Base-by-base conservation (phyloP, 2,797 vertebrate genomes). In the Schizopygopsis pylzovi region DNA sequence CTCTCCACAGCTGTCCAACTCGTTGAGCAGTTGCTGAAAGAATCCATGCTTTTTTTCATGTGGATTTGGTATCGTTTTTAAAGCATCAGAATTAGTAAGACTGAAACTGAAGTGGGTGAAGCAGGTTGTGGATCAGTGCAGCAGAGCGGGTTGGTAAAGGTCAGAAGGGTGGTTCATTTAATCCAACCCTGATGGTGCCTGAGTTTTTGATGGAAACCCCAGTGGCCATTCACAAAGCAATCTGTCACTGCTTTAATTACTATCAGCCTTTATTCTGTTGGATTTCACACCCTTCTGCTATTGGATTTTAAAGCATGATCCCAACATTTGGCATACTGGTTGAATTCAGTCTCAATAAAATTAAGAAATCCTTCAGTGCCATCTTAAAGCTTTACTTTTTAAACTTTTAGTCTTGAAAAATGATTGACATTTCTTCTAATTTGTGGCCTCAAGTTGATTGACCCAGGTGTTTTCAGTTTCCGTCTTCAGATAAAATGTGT, bases 161-260 rank as follows among this genome's bases (percentile, higher is more conserved):
- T 81, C 67, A 43, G 56, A n/a, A 63, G 43, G 67, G 41, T 67
- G 45, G 61, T 61, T 70, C 22, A 52, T 83, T 83, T 83, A 78
- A 82, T 87, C 77, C 52, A 71, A 47, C 13, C 79, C 77, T 80
- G 84, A 80, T 85, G 84, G 43, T 80, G 67, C 59, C 67, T 49
- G 39, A 8, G 20, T 72, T 49, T 72, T 47, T 81, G 25, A 80
- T 79, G 54, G 52, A 70, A 56, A 16, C 49, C 78, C 75, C 52
- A 16, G 54, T 79, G 76, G 54, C 47, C 16, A 10, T 47, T 80
- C 52, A 61, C 52, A 85, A 72, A 59, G 65, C 65, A 85, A 22
- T 47, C 77, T 82, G 71, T 68, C 43, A 15, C 20, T 81, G 18
- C 25, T 67, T 68, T 81, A 47, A 20, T 47, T 49, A 22, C 22